Evolutionary conservation across 2,888 invertebrate species (phyloP), one percentile per base, ranked within the genome.

Genomic region (Spilosoma lubricipeda): DNA sequence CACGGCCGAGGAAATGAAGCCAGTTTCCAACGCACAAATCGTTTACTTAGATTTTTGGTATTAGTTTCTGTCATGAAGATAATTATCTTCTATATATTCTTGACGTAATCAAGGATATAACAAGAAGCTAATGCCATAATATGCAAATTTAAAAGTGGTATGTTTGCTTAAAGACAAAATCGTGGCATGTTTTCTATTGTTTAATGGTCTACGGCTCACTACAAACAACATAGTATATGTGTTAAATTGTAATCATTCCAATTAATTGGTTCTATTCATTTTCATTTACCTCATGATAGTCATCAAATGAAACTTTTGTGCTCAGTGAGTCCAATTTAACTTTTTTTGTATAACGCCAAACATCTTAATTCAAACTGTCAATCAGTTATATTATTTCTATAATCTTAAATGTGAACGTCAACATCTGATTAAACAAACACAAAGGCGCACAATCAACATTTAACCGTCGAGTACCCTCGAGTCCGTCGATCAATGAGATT

Each of bases 391-490:
- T 70, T 70, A 70, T 73, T 73, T 68, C 27, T 73, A 36, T 48
- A 48, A 68, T 70, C 33, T 66, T 36, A 36, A 70, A 70, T 67
- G 27, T 65, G 64, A 36, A 72, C 67, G 71, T 73, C 73, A 69
- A 69, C 68, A 69, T 73, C 70, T 67, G 70, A 74, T 74, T 74
- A 74, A 67, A 70, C 70, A 73, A 65, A 74, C 65, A 74, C 70
- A 73, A 65, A 73, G 48, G 63, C 27, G 15, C 63, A 69, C 69
- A 73, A 73, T 73, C 64, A 69, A 65, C 52, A 48, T 69, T 63
- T 27, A 2, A n/a, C 30, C 36, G 48, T 64, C 36, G 45, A 68
- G 68, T 63, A 45, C 67, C 23, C 67, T 33, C n/a, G 59, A 72
- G 67, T 67, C 59, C 27, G 45, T 72, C 67, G 13, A 59, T 72